phyloP scores from a whole-genome alignment of 2,888 invertebrate species.

The Odontocerum albicorne region DNA sequence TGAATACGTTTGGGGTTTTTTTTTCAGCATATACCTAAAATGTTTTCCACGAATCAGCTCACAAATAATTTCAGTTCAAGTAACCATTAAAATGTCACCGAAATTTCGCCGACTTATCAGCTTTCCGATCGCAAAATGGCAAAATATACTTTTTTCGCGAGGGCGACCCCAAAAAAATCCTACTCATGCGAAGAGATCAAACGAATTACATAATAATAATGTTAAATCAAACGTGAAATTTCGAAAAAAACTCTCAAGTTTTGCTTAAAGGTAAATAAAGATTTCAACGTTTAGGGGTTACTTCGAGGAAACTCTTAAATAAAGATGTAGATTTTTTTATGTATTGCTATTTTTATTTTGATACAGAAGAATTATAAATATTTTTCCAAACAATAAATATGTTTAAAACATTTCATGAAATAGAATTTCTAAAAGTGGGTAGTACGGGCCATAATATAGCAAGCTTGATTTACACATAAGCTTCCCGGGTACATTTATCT shows the following conservation, averaged over 20 bases:
- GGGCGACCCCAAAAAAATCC: slow-evolving; percentile 1
- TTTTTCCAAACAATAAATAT: too few species aligned
- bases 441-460: too few species aligned
- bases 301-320: too few species aligned
- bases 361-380: too few species aligned
- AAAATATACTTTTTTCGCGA: neutral
- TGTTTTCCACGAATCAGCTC: neutral
- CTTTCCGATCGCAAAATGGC: slow-evolving; percentile 3
- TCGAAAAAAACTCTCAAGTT: slow-evolving; percentile 14
- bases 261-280: slow-evolving; percentile 4
- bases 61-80: neutral
- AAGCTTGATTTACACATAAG: too few species aligned
- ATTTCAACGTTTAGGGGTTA: neutral
- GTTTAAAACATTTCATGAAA: too few species aligned
- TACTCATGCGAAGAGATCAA: slow-evolving; percentile 18
- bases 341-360: too few species aligned
- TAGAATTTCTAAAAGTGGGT: too few species aligned
- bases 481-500: too few species aligned
- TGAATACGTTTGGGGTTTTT: too few species aligned
- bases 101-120: slow-evolving; percentile 10
- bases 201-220: slow-evolving; percentile 20
- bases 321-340: too few species aligned
- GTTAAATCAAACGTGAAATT: slow-evolving; percentile 22
- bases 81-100: slow-evolving; percentile 9
- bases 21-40: too few species aligned